Evolutionary conservation across 2,113 vertebrate genomes (phyloP).

Genomic region (Elgaria multicarinata): DNA sequence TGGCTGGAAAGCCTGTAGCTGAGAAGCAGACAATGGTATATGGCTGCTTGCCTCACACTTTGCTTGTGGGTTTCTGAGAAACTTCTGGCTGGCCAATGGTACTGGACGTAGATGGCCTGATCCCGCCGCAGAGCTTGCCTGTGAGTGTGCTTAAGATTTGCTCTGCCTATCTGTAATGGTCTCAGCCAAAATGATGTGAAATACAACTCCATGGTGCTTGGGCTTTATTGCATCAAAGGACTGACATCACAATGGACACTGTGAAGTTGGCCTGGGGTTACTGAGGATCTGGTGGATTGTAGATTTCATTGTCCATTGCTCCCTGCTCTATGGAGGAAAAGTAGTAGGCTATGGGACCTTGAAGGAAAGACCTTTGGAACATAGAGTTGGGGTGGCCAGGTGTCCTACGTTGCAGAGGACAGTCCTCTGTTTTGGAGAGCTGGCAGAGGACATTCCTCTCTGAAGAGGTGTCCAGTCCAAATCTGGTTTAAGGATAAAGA

Average conservation of each 20-base stretch:
- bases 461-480: too few relatives aligned
- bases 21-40: background rate
- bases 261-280: background rate
- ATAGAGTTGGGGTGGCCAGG: too few relatives aligned
- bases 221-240: background rate
- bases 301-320: background rate
- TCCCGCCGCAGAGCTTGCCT: background rate
- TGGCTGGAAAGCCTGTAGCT: too few relatives aligned
- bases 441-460: too few relatives aligned
- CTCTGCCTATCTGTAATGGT: background rate
- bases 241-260: background rate
- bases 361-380: background rate
- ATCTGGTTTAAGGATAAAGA: too few relatives aligned
- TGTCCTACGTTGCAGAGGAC: background rate
- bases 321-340: background rate
- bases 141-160: background rate
- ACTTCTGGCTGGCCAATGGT: background rate
- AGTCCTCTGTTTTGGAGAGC: too few relatives aligned
- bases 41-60: background rate
- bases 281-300: background rate
- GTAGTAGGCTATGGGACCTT: background rate
- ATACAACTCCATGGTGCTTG: too few relatives aligned
- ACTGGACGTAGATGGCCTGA: background rate
- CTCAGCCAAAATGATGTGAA: background rate
- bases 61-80: background rate